A percentile compares a stretch with the other conserved stretches of the same genome.
These are phyloP conservation scores for Sebastiscus tertius DNA, from an alignment of 2,797 vertebrate species.

Conservation along the genomic window DNA sequence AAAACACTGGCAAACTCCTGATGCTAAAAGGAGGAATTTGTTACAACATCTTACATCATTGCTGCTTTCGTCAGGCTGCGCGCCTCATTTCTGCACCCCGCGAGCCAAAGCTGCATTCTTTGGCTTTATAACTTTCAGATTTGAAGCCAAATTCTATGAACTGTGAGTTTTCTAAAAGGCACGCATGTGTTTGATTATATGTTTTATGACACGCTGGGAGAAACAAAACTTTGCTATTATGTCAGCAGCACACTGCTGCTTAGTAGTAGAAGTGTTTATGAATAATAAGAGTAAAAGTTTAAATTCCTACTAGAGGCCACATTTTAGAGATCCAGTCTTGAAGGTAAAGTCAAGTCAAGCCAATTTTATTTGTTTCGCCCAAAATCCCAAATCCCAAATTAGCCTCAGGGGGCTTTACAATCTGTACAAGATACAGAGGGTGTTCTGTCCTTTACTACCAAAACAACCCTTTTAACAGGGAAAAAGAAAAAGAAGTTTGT, in stretches of 20 bases:
- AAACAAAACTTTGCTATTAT: neutral
- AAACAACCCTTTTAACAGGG: too few relatives aligned
- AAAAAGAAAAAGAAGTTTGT: neutral
- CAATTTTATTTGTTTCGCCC: too few relatives aligned
- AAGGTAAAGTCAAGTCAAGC: too few relatives aligned
- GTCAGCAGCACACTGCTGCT: neutral
- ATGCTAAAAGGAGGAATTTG: constrained; percentile 33
- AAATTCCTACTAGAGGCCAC: neutral
- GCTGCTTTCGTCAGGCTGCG: constrained; percentile 17
- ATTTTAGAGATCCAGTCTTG: neutral
- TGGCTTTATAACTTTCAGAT: constrained; percentile 41
- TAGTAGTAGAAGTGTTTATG: neutral
- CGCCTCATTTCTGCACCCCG: neutral
- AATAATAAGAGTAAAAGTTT: neutral
- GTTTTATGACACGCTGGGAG: constrained; percentile 13
- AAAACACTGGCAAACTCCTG: constrained; percentile 1
- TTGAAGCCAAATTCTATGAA: constrained; percentile 28
- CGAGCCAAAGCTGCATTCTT: constrained; percentile 33
- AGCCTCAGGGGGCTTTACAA: too few relatives aligned
- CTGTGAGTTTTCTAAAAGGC: constrained; percentile 2
- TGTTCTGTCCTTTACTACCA: too few relatives aligned
- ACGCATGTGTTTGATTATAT: neutral
- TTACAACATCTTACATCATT: constrained; percentile 34
- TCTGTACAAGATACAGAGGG: too few relatives aligned
- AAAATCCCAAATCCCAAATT: too few relatives aligned